A percentile compares a stretch with the other conserved stretches of the same genome.
phyloP scores from a whole-genome alignment of 2,113 vertebrate species.

The Chaetorhynchus papuensis region DNA sequence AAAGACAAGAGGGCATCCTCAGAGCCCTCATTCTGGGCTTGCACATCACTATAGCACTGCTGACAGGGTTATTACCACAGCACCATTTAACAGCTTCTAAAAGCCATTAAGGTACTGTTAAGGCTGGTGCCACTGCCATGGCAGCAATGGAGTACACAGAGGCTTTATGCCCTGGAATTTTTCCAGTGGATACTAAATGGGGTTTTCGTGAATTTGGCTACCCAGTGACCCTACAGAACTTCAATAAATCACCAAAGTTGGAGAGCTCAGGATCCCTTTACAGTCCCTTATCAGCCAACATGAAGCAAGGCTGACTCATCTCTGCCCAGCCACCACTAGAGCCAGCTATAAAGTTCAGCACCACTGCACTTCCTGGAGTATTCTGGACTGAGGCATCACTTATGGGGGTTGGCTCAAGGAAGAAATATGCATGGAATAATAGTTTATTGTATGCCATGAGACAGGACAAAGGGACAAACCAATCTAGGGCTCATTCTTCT shows the following conservation, averaged over 20 bases:
- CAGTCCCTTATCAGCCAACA: background rate
- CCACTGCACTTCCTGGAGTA: background rate
- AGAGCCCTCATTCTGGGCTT: background rate
- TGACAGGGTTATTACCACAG: background rate
- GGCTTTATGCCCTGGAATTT: background rate
- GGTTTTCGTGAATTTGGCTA: background rate
- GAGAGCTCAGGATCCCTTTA: background rate
- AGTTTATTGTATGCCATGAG: background rate
- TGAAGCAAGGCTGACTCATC: background rate
- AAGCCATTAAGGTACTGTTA: background rate
- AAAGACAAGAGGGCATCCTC: background rate
- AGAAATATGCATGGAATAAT: background rate
- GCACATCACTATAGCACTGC: background rate
- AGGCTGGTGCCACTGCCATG: background rate
- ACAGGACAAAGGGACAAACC: background rate
- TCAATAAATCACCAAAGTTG: background rate
- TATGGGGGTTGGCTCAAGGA: background rate
- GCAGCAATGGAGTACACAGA: background rate
- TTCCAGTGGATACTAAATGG: background rate
- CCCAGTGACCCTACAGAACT: background rate
- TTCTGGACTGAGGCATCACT: background rate
- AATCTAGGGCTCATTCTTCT: background rate
- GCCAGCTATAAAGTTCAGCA: background rate
- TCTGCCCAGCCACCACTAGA: background rate
- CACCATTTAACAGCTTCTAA: background rate